These are phyloP conservation scores for Hippocampus guttulatus DNA, from an alignment of 2,113 vertebrate species.

Conservation along the genomic window DNA sequence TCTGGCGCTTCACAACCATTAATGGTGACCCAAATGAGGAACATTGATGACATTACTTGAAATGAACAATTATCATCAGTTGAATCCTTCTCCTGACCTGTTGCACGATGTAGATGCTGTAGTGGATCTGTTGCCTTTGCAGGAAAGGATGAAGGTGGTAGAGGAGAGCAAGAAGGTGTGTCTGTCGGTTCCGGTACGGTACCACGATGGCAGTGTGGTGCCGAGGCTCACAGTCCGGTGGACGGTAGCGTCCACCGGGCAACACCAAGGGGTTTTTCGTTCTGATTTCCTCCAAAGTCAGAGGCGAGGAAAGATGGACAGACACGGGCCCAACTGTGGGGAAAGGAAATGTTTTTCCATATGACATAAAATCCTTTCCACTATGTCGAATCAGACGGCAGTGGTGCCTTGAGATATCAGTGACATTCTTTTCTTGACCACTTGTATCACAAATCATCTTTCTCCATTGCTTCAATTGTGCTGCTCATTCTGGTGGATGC, in stretches of 20 bases:
- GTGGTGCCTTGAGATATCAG: no score
- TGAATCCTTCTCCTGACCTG: conserved; percentile 72
- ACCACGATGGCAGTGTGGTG: conserved; percentile 89
- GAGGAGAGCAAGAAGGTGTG: conserved; percentile 86
- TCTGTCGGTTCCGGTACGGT: conserved; percentile 88
- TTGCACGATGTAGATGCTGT: conserved; percentile 92
- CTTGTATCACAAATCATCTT: no score
- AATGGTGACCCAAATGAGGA: no score
- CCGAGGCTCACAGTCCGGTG: conserved; percentile 78
- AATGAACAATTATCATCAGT: no score
- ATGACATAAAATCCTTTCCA: not conserved
- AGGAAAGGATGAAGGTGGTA: conserved; percentile 95
- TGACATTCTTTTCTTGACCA: no score
- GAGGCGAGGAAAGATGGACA: conserved; percentile 78
- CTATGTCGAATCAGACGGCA: not conserved
- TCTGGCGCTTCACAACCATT: no score
- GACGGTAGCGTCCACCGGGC: conserved; percentile 80
- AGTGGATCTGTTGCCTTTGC: conserved; percentile 93
- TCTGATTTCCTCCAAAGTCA: conserved; percentile 79
- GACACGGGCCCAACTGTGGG: conserved; percentile 84
- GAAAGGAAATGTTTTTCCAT: not conserved
- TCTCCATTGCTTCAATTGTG: no score
- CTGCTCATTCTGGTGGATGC: no score
- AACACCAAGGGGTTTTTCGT: conserved; percentile 82
- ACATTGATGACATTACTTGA: not conserved